Base-by-base conservation (phyloP, 2,888 invertebrate genomes). In the Lasiommata megera region DNA sequence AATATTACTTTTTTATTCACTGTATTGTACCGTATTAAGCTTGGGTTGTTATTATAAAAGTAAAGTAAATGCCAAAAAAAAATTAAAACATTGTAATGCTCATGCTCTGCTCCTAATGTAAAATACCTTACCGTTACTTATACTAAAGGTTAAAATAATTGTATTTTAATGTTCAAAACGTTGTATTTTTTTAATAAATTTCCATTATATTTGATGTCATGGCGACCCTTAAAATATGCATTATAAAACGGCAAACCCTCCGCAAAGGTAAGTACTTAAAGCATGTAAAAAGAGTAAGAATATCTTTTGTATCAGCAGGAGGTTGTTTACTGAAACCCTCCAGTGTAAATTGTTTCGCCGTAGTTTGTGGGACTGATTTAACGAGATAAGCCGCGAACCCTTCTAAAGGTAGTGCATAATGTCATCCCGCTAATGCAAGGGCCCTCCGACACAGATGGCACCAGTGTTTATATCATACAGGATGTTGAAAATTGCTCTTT, bases 341-440 rank as follows among this genome's bases (percentile, higher is more conserved):
- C 66, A 57, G 72, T 73, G 79, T 80, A 79, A 81, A 85, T 80
- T 79, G 81, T 80, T 80, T 79, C 66, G 72, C 77, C 71, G 73
- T 68, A 68, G 67, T 64, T 63, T 73, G 70, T 73, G 73, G 65
- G 65, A 62, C 62, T 81, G 86, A 86, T 88, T 80, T 81, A 82
- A 82, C 80, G 77, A 83, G 87, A 88, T 88, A 88, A 84, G 80
- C 81, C 78, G 73, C 78, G 80, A 78, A 82, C 86, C 87, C 86
- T 83, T 79, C 77, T 74, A 63, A 60, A 63, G 80, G 76, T 80
- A 85, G 82, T 88, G 89, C 89, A 90, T 90, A 89, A 90, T 79
- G 84, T 83, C 89, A 82, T 89, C 89, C 90, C 83, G 68, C 79
- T 89, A 90, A 88, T 88, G 89, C 85, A 82, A 78, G 81, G 85